Conservation (phyloP, 2,797 vertebrate genomes). For the Cottoperca gobio region DNA sequence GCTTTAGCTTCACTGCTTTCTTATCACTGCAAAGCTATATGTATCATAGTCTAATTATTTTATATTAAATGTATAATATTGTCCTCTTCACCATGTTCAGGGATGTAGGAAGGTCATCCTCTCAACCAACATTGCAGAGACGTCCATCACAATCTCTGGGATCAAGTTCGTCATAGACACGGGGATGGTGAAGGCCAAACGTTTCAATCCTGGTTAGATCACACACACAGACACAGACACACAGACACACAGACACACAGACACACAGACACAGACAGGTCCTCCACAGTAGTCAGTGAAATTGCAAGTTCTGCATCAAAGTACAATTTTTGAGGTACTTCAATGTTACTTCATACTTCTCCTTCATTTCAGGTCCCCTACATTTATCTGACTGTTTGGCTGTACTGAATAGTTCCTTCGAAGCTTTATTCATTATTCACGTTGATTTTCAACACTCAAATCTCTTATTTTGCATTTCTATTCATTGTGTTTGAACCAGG, state of each 20-base stretch:
- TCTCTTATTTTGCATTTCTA: no score
- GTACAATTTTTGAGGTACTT: background rate
- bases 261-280: no score
- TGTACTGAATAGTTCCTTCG: no score
- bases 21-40: background rate
- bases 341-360: no score
- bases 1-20: background rate
- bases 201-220: conserved; percentile 92
- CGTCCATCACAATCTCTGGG: conserved; percentile 95
- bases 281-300: background rate
- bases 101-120: conserved; percentile 96
- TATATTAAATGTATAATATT: background rate
- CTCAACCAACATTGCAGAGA: conserved; percentile 98
- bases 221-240: no score
- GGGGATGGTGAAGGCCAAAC: conserved; percentile 99
- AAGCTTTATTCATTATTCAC: no score
- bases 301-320: no score
- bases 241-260: no score
- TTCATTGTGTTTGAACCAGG: no score
- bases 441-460: no score
- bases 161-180: conserved; percentile 97
- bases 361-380: no score
- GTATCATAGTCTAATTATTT: background rate
- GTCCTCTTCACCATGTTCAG: conserved; percentile 68
- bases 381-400: no score